Evolutionary conservation across 2,113 vertebrate genomes (phyloP).

Genomic region (Dipodomys stephensi): DNA sequence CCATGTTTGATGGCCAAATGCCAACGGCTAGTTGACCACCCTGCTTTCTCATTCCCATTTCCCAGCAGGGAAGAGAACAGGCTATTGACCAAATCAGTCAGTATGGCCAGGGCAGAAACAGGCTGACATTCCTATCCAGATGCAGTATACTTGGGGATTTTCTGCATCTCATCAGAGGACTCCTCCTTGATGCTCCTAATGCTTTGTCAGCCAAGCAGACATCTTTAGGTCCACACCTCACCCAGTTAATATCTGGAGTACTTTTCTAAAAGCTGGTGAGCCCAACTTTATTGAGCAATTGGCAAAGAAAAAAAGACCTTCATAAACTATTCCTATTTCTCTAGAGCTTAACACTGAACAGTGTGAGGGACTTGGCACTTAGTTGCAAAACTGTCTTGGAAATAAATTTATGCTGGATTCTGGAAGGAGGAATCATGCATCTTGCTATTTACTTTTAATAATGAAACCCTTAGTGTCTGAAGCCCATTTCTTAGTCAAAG

Average conservation of each 20-base stretch:
- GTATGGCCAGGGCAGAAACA: neutral
- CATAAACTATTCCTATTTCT: conserved; percentile 59
- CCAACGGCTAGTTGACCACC: neutral
- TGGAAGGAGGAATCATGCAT: neutral
- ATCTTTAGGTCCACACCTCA: neutral
- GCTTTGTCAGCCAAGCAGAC: neutral
- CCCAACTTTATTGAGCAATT: neutral
- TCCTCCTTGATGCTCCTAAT: neutral
- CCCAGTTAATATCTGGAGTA: neutral
- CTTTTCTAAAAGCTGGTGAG: conserved; percentile 49
- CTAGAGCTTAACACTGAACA: neutral
- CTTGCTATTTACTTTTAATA: conserved; percentile 69
- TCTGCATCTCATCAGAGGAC: neutral
- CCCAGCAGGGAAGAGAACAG: neutral
- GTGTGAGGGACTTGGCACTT: neutral
- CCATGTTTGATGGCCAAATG: neutral
- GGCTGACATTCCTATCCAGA: neutral
- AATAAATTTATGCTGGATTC: conserved; percentile 59
- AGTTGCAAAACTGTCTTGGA: neutral
- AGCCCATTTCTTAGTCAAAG: neutral
- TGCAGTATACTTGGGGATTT: neutral
- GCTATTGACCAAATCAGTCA: neutral
- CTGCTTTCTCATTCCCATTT: neutral
- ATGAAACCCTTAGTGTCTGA: neutral
- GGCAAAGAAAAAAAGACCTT: conserved; percentile 52